phyloP scores from a whole-genome alignment of 2,113 vertebrate genomes.

The Poecilia latipinna region DNA sequence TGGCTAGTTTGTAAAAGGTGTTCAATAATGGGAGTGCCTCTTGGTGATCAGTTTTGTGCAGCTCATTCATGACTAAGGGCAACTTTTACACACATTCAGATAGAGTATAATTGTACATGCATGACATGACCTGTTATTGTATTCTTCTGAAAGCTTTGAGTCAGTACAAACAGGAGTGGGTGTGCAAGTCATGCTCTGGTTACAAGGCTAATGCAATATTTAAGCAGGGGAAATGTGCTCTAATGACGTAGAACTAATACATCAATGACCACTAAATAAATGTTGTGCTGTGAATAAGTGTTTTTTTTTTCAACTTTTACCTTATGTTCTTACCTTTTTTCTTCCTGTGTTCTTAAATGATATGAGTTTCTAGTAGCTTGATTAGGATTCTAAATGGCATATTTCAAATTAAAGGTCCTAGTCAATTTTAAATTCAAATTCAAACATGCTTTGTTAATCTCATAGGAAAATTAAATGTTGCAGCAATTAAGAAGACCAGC shows the following conservation, averaged over 20 bases:
- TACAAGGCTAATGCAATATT: slow-evolving; percentile 3
- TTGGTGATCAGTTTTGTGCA: neutral
- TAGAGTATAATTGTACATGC: neutral
- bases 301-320: neutral
- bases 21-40: neutral
- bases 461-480: neutral
- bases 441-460: neutral
- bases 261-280: neutral
- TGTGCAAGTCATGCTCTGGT: neutral
- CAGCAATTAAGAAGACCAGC: neutral
- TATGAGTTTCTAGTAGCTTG: neutral
- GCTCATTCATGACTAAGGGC: neutral
- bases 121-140: neutral
- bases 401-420: neutral
- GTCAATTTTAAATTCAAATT: no score
- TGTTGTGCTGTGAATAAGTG: neutral
- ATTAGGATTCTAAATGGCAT: neutral
- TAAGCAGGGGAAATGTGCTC: neutral
- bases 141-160: neutral
- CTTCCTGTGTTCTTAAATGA: neutral
- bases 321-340: neutral
- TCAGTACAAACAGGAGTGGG: neutral
- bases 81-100: neutral
- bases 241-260: neutral
- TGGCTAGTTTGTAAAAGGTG: neutral